Percentiles rank a stretch among this genome's conserved stretches.
Conservation (phyloP, 2,888 invertebrate genomes). For the Philereme transversata region DNA sequence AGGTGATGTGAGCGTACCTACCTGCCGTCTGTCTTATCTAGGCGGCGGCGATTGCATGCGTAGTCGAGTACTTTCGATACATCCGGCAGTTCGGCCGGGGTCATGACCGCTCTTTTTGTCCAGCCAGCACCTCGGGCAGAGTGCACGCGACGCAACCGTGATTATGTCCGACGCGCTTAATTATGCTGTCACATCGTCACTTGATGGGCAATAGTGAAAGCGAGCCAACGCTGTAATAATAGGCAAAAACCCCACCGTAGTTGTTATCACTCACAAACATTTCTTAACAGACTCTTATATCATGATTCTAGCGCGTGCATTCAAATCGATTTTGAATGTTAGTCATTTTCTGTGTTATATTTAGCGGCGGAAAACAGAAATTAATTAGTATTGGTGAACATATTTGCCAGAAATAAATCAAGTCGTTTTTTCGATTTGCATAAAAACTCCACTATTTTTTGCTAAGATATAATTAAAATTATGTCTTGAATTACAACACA, state of each 20-base stretch:
- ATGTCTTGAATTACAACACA: slow-evolving; percentile 22
- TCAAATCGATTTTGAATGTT: slow-evolving; percentile 41
- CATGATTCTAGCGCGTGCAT: slow-evolving; percentile 50
- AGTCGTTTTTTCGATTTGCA: slow-evolving; percentile 45
- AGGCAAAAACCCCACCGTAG: slow-evolving; percentile 50
- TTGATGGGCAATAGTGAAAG: slow-evolving; percentile 80
- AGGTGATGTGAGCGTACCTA: slow-evolving; percentile 28
- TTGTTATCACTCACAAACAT: slow-evolving; percentile 43
- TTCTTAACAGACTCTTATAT: slow-evolving; percentile 43
- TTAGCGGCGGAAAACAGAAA: slow-evolving; percentile 44
- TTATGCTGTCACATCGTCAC: slow-evolving; percentile 82
- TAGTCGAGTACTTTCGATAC: slow-evolving; percentile 77
- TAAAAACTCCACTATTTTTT: slow-evolving; percentile 43
- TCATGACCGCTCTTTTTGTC: slow-evolving; percentile 78
- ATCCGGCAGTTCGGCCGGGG: slow-evolving; percentile 76
- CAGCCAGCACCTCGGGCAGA: slow-evolving; percentile 48
- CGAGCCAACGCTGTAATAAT: slow-evolving; percentile 66
- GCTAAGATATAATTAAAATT: slow-evolving; percentile 40
- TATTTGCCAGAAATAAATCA: slow-evolving; percentile 49
- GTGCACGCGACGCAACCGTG: slow-evolving; percentile 71
- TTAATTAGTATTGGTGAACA: slow-evolving; percentile 37
- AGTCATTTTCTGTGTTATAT: slow-evolving; percentile 43
- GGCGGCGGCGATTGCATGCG: slow-evolving; percentile 46
- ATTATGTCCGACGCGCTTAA: slow-evolving; percentile 79
- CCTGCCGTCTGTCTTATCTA: slow-evolving; percentile 27